Percentiles rank a stretch among this genome's conserved stretches.
phyloP scores from a whole-genome alignment of 2,797 vertebrate species.

The Xenentodon cancila region DNA sequence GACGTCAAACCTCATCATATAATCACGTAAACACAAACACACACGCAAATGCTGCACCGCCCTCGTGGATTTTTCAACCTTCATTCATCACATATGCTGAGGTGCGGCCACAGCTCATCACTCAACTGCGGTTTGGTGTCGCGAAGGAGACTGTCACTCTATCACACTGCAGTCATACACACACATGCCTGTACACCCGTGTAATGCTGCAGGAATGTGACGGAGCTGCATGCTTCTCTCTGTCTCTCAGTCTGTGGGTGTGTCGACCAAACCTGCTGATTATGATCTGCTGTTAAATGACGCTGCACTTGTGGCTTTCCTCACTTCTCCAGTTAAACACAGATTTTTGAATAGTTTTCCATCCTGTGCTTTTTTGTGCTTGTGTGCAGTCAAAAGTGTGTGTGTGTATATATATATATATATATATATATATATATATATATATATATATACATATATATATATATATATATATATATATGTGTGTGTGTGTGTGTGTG shows the following conservation, averaged over 20 bases:
- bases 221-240: constrained; percentile 54
- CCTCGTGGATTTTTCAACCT: background rate
- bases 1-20: background rate
- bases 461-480: no score
- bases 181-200: constrained; percentile 34
- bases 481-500: no score
- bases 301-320: background rate
- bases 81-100: constrained; percentile 12
- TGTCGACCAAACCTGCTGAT: constrained; percentile 26
- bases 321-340: background rate
- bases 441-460: no score
- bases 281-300: background rate
- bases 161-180: no score
- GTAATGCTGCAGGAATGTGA: constrained; percentile 59
- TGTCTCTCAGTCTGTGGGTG: constrained; percentile 44
- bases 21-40: background rate
- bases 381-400: no score
- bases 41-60: background rate
- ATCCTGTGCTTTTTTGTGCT: no score
- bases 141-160: constrained; percentile 4
- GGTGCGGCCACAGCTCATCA: constrained; percentile 7
- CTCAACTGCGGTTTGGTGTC: background rate
- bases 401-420: no score
- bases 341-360: no score
- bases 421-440: no score